A percentile compares a stretch with the other conserved stretches of the same genome.
These are phyloP conservation scores for Tenualosa ilisha DNA, from an alignment of 2,797 vertebrate species.

Conservation along the genomic window DNA sequence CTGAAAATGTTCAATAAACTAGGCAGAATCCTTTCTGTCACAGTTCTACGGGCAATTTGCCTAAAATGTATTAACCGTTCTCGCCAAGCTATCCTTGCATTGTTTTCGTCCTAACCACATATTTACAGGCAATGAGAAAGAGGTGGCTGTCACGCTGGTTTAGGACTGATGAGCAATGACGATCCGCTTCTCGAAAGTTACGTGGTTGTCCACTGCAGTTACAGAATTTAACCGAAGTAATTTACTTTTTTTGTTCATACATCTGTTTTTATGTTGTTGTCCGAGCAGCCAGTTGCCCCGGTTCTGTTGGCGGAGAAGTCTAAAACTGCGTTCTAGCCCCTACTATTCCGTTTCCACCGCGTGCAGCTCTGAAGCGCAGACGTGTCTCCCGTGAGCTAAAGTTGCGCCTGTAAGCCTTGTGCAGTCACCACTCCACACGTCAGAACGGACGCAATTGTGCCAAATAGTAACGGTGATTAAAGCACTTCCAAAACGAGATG, in stretches of 20 bases:
- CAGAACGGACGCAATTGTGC: conserved; percentile 40
- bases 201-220: neutral
- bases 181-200: conserved; percentile 7
- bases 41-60: neutral
- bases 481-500: neutral
- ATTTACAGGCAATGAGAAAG: neutral
- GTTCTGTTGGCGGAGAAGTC: neutral
- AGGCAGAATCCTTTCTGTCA: neutral
- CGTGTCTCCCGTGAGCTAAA: conserved; percentile 28
- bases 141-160: neutral
- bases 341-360: conserved; percentile 18
- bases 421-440: conserved; percentile 38
- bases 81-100: neutral
- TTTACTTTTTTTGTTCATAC: neutral
- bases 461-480: conserved; percentile 2
- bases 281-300: neutral
- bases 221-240: neutral
- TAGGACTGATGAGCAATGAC: neutral
- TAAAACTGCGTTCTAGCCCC: neutral
- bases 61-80: neutral
- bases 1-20: neutral
- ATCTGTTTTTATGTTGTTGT: neutral
- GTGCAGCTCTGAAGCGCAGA: conserved; percentile 4
- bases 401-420: conserved; percentile 38
- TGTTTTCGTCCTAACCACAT: conserved; percentile 10